Conservation (phyloP, 1,140 invertebrate species). For the Scaptomyza graminum region DNA sequence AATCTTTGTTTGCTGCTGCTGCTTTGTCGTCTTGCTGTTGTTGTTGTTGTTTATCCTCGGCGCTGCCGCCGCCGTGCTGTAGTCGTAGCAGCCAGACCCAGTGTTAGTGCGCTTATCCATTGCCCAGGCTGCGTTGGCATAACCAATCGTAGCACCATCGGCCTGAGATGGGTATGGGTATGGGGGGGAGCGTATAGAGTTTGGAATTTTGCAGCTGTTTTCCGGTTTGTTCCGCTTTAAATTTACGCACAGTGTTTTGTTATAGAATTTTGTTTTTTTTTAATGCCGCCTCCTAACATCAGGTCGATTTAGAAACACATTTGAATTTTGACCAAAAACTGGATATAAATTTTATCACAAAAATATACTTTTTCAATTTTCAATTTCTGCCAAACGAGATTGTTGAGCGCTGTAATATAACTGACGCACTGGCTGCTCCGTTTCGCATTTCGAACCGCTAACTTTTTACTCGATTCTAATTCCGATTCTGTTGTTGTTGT, state of each 20-base stretch:
- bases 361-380: background rate
- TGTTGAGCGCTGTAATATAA: constrained; percentile 31
- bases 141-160: constrained; percentile 21
- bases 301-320: constrained; percentile 34
- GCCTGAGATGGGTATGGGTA: constrained; percentile 12
- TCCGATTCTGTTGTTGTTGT: constrained; percentile 24
- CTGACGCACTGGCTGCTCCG: constrained; percentile 9
- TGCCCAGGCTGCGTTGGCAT: constrained; percentile 5
- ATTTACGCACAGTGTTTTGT: background rate
- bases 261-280: background rate
- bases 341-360: background rate
- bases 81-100: constrained; percentile 17
- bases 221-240: background rate
- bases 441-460: constrained; percentile 36
- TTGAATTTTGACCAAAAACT: constrained; percentile 34
- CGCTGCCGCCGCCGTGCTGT: constrained; percentile 2
- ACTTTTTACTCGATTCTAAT: constrained; percentile 25
- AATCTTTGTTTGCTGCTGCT: background rate
- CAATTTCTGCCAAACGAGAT: constrained; percentile 19
- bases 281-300: constrained; percentile 4
- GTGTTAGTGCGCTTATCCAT: constrained; percentile 32
- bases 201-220: background rate
- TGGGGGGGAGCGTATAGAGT: background rate
- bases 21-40: constrained; percentile 4
- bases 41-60: constrained; percentile 1